Percentiles rank a stretch among this genome's conserved stretches.
phyloP scores from a whole-genome alignment of 2,797 vertebrate genomes.

The Erithacus rubecula region DNA sequence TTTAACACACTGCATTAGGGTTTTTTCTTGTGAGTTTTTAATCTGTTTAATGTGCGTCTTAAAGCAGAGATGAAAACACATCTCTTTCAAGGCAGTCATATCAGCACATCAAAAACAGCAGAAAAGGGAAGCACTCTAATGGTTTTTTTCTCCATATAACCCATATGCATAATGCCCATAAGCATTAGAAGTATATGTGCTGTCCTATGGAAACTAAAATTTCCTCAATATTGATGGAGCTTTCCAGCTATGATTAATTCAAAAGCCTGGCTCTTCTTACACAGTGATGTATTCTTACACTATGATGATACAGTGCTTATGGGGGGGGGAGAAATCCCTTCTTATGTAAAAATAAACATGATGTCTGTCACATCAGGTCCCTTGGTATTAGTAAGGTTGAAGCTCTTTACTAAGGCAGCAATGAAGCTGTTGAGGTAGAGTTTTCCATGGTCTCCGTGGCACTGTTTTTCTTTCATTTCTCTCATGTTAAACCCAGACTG shows the following conservation, averaged over 20 bases:
- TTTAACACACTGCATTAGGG: neutral
- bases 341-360: neutral
- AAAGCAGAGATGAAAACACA: neutral
- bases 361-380: neutral
- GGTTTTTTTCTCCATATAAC: neutral
- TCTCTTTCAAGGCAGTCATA: neutral
- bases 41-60: neutral
- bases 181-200: neutral
- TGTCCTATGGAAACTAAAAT: neutral
- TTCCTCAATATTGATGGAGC: neutral
- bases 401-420: neutral
- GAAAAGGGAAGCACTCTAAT: neutral
- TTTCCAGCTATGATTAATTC: neutral
- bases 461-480: neutral
- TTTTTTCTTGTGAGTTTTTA: neutral
- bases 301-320: neutral
- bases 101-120: neutral
- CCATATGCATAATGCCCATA: neutral
- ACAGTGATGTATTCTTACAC: no score
- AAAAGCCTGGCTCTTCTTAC: neutral
- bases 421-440: neutral
- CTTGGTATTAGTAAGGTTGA: neutral
- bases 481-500: neutral
- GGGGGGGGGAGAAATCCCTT: neutral
- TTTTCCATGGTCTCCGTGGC: neutral